Evolutionary conservation across 2,113 vertebrate species (phyloP), one percentile per base, ranked within the genome.

Genomic region (Pollimyrus isidori): DNA sequence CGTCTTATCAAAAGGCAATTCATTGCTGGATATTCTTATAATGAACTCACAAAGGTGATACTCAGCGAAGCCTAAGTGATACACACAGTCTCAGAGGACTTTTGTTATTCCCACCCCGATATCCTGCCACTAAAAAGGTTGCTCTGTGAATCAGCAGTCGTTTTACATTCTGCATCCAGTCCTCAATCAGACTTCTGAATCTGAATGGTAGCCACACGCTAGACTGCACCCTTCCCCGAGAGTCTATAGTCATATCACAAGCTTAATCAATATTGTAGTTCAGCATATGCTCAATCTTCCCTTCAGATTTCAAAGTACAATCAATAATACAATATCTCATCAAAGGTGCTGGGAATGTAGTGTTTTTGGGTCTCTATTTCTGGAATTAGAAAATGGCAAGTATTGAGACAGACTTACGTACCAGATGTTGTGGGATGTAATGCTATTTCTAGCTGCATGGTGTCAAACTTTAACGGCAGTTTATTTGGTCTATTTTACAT

Each of bases 51-150:
- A 76, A 76, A 73, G 65, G 4, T 15, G 26, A 73, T 73, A 11
- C 39, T 76, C 4, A 76, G 11, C 30, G 30, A 76, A 39, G 4
- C 23, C 9, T n/a, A 65, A 87, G 39, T 15, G 52, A 58, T 53
- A 21, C 90, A 83, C 73, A 88, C 35, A 88, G 58, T 52, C 39
- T 90, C 42, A 35, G 80, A 89, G 48, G 48, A 80, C 11, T 35
- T 58, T 62, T 89, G 62, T 90, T 90, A 90, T 89, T 89, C 83
- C 88, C 49, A n/a, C 30, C 65, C 90, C 76, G 35, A n/a, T 58
- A 23, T 50, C 35, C 83, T 26, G 87, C 56, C 86, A 45, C 39
- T 89, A 30, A 86, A 82, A 6, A 80, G 62, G 42, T 62, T 56
- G 82, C 19, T 76, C 62, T 88, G 46, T 87, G 89, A 91, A 65